phyloP scores from a whole-genome alignment of 1,140 invertebrate genomes.

The Reticulitermes speratus region DNA sequence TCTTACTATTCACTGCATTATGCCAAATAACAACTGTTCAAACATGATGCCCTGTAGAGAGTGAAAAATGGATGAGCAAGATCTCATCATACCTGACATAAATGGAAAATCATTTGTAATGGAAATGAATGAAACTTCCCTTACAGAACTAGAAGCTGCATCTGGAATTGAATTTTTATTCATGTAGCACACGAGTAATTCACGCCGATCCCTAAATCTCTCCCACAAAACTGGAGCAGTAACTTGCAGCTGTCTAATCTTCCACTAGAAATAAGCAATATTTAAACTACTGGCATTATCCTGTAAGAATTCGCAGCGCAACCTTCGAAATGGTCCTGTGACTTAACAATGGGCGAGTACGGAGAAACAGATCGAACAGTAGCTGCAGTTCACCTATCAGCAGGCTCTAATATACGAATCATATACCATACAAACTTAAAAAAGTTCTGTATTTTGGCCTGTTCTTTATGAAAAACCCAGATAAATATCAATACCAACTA shows the following conservation, averaged over 20 bases:
- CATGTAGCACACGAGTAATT: background rate
- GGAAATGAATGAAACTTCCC: background rate
- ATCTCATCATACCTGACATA: background rate
- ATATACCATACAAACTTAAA: slow-evolving; percentile 7
- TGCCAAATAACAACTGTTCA: background rate
- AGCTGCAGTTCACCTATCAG: background rate
- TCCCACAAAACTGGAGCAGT: background rate
- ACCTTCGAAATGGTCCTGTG: background rate
- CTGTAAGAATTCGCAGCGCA: background rate
- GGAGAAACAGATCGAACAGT: background rate
- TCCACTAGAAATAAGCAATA: background rate
- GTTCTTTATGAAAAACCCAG: background rate
- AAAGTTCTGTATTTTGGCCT: slow-evolving; percentile 5
- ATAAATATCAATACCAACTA: slow-evolving; percentile 14
- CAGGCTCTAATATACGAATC: slow-evolving; percentile 15
- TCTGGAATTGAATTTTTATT: background rate
- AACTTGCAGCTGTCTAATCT: too few relatives aligned
- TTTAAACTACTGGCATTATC: background rate
- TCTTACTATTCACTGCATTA: background rate
- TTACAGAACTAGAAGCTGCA: background rate
- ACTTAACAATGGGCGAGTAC: background rate
- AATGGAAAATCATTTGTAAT: background rate
- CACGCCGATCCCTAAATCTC: background rate
- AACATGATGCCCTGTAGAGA: background rate
- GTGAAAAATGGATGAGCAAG: slow-evolving; percentile 2